A percentile compares a stretch with the other conserved stretches of the same genome.
Evolutionary conservation across 2,113 vertebrate genomes (phyloP).

Genomic region (Sturnira hondurensis): DNA sequence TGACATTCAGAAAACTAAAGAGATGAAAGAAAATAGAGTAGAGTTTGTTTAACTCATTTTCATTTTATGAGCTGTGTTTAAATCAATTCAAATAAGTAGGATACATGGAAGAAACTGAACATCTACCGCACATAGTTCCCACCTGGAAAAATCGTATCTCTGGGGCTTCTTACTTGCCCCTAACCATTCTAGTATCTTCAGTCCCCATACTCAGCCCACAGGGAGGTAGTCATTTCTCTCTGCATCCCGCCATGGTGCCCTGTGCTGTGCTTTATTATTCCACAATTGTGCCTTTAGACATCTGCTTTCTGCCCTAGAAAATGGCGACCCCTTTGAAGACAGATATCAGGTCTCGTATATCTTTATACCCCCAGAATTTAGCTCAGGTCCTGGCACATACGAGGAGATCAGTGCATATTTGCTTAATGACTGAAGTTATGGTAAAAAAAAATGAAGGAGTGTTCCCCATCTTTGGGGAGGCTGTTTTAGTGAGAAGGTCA

Average conservation of each 20-base stretch:
- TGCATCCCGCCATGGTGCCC: not conserved
- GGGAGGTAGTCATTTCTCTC: not conserved
- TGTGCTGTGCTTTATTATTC: not conserved
- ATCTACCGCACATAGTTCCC: not conserved
- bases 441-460: not conserved
- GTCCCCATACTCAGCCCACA: not conserved
- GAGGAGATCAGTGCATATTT: not conserved
- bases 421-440: not conserved
- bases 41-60: not conserved
- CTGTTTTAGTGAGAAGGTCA: conserved; percentile 22
- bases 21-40: not conserved
- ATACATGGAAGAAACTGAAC: not conserved
- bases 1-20: not conserved
- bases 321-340: not conserved
- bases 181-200: not conserved
- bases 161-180: not conserved
- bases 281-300: not conserved
- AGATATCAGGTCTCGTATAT: not conserved
- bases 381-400: not conserved
- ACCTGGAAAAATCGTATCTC: not conserved
- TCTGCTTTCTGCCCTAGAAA: not conserved
- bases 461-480: not conserved
- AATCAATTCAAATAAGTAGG: not conserved
- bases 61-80: not conserved
- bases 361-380: not conserved